A percentile compares a stretch with the other conserved stretches of the same genome.
Conservation (phyloP, 2,113 vertebrate species). For the Corythaixoides concolor region DNA sequence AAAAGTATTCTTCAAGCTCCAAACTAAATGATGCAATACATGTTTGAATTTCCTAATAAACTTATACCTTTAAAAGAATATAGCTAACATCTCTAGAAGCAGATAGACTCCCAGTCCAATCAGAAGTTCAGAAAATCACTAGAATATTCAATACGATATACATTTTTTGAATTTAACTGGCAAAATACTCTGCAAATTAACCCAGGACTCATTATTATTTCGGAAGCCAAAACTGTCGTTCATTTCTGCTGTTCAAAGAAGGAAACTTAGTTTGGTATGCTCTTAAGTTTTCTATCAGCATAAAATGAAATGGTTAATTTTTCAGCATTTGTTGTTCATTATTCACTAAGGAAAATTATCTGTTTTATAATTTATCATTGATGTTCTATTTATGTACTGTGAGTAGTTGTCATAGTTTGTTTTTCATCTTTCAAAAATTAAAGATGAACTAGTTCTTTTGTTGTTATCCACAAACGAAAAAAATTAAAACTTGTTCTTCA, state of each 20-base stretch:
- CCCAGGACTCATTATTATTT: not conserved
- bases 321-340: constrained; percentile 63
- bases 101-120: not conserved
- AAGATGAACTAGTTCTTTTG: constrained; percentile 55
- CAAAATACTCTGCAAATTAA: not conserved
- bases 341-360: constrained; percentile 68
- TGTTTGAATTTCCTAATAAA: not conserved
- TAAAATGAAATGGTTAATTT: constrained; percentile 64
- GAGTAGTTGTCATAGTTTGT: constrained; percentile 42
- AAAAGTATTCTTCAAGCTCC: not conserved
- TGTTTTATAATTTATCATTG: constrained; percentile 67
- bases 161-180: not conserved
- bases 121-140: not conserved
- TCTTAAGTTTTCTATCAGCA: constrained; percentile 49
- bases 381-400: constrained; percentile 34
- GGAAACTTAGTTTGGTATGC: not conserved
- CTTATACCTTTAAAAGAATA: not conserved
- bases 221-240: not conserved
- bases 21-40: not conserved
- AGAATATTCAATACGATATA: not conserved
- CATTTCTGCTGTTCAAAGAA: constrained; percentile 1
- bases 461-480: constrained; percentile 34
- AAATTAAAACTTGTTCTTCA: constrained; percentile 28
- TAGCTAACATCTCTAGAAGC: not conserved
- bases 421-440: constrained; percentile 70